Conservation (phyloP, 2,797 vertebrate species). For the Chelon labrosus region DNA sequence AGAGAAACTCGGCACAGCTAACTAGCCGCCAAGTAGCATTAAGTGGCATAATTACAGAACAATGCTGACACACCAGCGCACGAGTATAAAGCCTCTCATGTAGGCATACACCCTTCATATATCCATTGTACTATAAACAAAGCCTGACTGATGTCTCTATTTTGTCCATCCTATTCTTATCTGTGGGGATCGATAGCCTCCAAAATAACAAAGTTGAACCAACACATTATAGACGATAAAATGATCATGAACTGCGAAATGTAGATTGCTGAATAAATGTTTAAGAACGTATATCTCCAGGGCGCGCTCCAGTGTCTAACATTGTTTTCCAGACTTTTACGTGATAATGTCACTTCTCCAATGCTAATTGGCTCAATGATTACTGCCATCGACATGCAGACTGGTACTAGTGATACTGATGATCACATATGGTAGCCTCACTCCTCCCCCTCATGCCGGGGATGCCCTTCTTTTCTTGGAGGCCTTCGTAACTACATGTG, state of each 20-base stretch:
- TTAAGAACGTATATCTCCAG: not conserved
- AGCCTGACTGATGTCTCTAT: not conserved
- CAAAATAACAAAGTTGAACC: not conserved
- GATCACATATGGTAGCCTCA: constrained; percentile 25
- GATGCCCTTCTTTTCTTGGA: constrained; percentile 39
- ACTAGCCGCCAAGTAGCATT: too few relatives aligned
- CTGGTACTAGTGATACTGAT: not conserved
- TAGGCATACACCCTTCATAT: too few relatives aligned
- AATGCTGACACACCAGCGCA: too few relatives aligned
- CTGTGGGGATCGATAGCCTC: not conserved
- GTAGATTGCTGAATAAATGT: not conserved
- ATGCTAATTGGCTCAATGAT: too few relatives aligned
- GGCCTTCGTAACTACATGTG: not conserved
- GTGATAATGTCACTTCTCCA: too few relatives aligned
- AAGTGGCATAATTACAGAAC: too few relatives aligned
- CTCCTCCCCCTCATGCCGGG: constrained; percentile 38
- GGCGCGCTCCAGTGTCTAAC: not conserved
- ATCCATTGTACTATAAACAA: too few relatives aligned
- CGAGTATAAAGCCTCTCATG: too few relatives aligned
- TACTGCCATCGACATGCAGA: not conserved
- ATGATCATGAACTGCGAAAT: not conserved
- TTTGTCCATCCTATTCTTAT: not conserved
- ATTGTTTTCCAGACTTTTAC: not conserved
- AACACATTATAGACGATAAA: not conserved
- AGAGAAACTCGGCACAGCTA: too few relatives aligned